Evolutionary conservation across 2,797 vertebrate genomes (phyloP), one percentile per base, ranked within the genome.

Genomic region (Sebastes variabilis): DNA sequence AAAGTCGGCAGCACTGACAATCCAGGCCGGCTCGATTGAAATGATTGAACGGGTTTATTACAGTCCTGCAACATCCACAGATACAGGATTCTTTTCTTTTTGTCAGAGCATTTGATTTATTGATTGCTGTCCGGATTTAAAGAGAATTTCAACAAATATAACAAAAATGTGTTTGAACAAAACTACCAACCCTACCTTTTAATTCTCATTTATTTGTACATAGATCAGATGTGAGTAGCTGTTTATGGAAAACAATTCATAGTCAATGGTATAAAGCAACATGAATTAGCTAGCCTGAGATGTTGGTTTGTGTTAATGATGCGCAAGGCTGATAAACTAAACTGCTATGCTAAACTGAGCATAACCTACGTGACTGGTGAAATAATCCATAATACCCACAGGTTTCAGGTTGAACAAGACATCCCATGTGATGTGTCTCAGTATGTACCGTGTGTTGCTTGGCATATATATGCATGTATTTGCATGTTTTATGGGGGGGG

Each of bases 401-500:
- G 46, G 18, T 62, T 61, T 79, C 55, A 56, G n/a, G 30, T 55
- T 66, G 60, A 82, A 64, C 61, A 38, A 80, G 29, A 80, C 16
- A 32, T 67, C 24, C 12, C 20, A 55, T 55, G 46, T 32, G 24
- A 30, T 11, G 10, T 9, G 16, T 75, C 22, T 66, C 6, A 81
- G 18, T 7, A 5, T 76, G 4, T 12, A 16, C 34, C 62, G 5
- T 16, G 58, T 8, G 12, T 25, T 38, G 10, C 25, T 77, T 68
- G 7, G 22, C 62, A 42, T 78, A 42, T n/a, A 9, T 22, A 22
- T 67, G 46, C 29, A 49, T 38, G n/a, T 32, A 59, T 82, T 73
- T 78, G 36, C 55, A 62, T 8, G 27, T 83, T 80, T 78, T 59
- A 80, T 72, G 16, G 29, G 24, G 24, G 24, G 62, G 24, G 22